Evolutionary conservation across 2,888 invertebrate genomes (phyloP), one percentile per base, ranked within the genome.

Genomic region (Phaedon cochleariae): DNA sequence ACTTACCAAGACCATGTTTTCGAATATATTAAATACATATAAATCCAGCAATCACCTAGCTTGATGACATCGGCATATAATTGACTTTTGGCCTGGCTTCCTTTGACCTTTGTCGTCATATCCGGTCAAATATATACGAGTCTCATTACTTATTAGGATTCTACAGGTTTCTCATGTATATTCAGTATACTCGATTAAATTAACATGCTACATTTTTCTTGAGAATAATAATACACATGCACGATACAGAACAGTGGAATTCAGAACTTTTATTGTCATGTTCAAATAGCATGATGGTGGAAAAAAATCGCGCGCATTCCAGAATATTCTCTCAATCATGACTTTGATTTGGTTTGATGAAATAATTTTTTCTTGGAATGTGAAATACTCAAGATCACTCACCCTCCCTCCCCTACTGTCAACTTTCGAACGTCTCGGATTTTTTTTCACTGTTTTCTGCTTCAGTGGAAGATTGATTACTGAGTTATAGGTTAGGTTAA

Each of bases 31-130:
- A 41, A 15, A 41, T 41, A 41, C 1, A 41, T 41, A 69, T 62
- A 65, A 62, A 66, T 64, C 57, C 67, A 17, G 68, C 68, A 65
- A 59, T 60, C 63, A 67, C 66, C 66, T 62, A 72, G 74, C 75
- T 66, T 77, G 79, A 79, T 78, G 80, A 79, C 79, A 78, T 76
- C 71, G 69, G 80, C 73, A 80, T 80, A 75, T 73, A 71, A 74
- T 80, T 80, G 78, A 80, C 79, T 73, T 76, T 71, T 77, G 77
- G 79, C 80, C 79, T 74, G 74, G 74, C 77, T 79, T 81, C 81
- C 81, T 77, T 71, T 75, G 78, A 79, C 81, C 79, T 78, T 73
- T 77, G 74, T 73, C 79, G 80, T 80, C 81, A 80, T 75, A 74
- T 81, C 81, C 81, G 79, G 79, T 76, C 79, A 76, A 77, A 74